A percentile compares a stretch with the other conserved stretches of the same genome.
Conservation (phyloP, 2,888 invertebrate species). For the Pemphredon lugubris region DNA sequence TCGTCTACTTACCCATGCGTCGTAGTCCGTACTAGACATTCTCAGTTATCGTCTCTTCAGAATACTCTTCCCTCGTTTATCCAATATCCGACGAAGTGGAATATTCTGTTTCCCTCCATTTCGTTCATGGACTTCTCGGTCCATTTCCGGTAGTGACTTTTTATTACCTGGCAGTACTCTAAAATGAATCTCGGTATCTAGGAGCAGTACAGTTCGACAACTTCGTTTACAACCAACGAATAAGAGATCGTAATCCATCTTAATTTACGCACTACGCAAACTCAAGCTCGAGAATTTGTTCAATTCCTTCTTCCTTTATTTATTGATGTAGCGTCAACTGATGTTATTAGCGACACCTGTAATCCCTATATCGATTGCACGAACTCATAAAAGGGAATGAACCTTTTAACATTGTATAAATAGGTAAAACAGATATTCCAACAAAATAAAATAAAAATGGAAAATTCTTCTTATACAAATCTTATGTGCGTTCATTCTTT, state of each 20-base stretch:
- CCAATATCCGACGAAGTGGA: constrained; percentile 39
- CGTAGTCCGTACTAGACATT: constrained; percentile 3
- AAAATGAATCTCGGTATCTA: constrained; percentile 10
- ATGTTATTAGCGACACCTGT: too few relatives aligned
- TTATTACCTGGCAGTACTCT: constrained; percentile 19
- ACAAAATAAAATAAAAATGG: too few relatives aligned
- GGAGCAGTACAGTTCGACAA: background rate
- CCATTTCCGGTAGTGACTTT: constrained; percentile 27
- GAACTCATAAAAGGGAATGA: too few relatives aligned
- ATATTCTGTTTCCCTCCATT: constrained; percentile 49
- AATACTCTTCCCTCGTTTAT: constrained; percentile 43
- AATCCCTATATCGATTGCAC: too few relatives aligned
- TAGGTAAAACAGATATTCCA: too few relatives aligned
- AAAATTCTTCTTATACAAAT: too few relatives aligned
- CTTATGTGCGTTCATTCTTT: too few relatives aligned
- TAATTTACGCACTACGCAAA: too few relatives aligned
- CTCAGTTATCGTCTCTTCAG: constrained; percentile 34
- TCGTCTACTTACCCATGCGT: constrained; percentile 12
- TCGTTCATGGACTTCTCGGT: constrained; percentile 11
- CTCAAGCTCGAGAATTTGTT: too few relatives aligned
- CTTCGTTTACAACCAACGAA: background rate
- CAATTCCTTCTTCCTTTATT: too few relatives aligned
- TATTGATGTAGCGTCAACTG: too few relatives aligned
- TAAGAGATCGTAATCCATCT: background rate
- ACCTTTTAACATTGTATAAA: too few relatives aligned